Evolutionary conservation across 1,140 invertebrate genomes (phyloP).

Genomic region (Ladona fulva): DNA sequence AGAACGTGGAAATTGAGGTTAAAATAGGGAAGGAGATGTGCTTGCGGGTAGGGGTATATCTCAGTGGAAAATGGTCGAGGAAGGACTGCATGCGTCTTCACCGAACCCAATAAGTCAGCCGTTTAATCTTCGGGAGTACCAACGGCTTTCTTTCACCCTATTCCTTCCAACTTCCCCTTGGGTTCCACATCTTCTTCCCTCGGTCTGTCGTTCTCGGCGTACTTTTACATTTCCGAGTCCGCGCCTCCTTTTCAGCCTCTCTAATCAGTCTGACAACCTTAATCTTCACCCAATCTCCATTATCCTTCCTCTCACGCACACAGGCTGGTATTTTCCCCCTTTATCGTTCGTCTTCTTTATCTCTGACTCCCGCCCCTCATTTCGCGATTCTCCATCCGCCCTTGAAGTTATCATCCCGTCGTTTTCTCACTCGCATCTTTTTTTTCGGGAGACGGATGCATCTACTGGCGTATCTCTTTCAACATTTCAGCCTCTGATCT

Average conservation of each 20-base stretch:
- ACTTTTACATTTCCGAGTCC: not conserved
- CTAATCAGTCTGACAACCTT: slow-evolving; percentile 1
- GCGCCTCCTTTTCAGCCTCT: not conserved
- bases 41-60: not conserved
- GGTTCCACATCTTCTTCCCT: not conserved
- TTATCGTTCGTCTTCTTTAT: not conserved
- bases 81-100: not conserved
- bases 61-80: not conserved
- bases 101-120: not conserved
- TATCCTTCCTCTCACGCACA: not conserved
- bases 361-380: not conserved
- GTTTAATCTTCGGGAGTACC: not conserved
- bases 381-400: not conserved
- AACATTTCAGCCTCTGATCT: not conserved
- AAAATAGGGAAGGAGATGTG: not conserved
- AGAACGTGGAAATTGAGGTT: not conserved
- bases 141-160: not conserved
- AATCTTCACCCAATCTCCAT: slow-evolving; percentile 9
- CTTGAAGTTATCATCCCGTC: not conserved
- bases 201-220: no score
- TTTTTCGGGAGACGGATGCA: not conserved
- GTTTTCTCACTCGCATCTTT: not conserved
- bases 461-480: not conserved
- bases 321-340: no score
- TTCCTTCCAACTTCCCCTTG: not conserved